Evolutionary conservation across 2,888 invertebrate species (phyloP), one percentile per base, ranked within the genome.

Genomic region (Diaperis boleti): DNA sequence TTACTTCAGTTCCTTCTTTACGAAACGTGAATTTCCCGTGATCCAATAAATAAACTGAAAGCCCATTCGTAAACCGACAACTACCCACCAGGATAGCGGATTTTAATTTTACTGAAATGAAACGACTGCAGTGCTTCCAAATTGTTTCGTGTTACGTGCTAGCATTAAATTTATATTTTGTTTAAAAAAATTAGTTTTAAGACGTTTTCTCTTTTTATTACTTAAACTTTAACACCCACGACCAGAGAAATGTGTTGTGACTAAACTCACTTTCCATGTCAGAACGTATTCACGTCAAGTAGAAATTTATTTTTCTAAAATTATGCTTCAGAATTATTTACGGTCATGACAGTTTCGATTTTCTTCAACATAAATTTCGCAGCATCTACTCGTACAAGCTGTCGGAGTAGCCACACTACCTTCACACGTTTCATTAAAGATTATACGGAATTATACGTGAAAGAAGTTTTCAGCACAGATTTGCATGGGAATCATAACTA

Each of bases 21-120:
- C 56, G 33, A 44, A 56, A 44, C 56, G 44, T 11, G 56, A 44
- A 56, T 56, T 33, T 18, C 56, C 37, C 45, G 18, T 45, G 35
- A 44, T 56, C 33, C 56, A 56, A 56, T 56, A 56, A 55, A 55
- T 55, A 55, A 55, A 55, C 15, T 55, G 35, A 56, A 56, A 45
- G 45, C 35, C 37, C 35, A 45, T 45, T 45, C 45, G 56, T 33
- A 45, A 44, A 56, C 56, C 45, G 22, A 33, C 56, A 56, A 42
- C 15, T 45, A 13, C 26, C 31, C 45, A 22, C 31, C 17, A 22
- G 4, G 41, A 17, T 41, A 15, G n/a, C 41, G 14, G 41, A 11
- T 17, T 35, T 11, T 35, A 35, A 4, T n/a, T 17, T n/a, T 33
- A 33, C 33, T 33, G 11, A 33, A 13, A 33, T 13, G 33, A 33